Evolutionary conservation across 2,888 invertebrate species (phyloP).

Genomic region (Deroplatys truncata): DNA sequence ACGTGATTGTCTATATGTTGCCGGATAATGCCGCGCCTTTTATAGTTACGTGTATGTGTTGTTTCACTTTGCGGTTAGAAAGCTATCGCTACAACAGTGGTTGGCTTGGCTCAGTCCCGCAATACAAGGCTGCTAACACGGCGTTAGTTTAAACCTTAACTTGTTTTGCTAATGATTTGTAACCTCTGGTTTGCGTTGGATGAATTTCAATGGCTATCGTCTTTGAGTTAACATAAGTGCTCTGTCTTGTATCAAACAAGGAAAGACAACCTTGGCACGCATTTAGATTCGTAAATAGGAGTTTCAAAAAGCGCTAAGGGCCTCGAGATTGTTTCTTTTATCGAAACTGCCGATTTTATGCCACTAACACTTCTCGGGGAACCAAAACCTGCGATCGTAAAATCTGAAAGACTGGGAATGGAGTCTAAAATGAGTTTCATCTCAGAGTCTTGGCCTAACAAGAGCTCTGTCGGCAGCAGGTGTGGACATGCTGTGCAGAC

Average conservation of each 20-base stretch:
- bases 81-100: background rate
- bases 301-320: background rate
- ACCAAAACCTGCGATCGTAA: background rate
- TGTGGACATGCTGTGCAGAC: too few species aligned
- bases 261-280: background rate
- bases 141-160: background rate
- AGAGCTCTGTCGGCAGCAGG: too few species aligned
- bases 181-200: background rate
- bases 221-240: background rate
- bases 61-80: background rate
- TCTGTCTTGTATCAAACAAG: background rate
- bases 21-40: background rate
- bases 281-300: background rate
- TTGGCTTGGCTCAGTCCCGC: background rate
- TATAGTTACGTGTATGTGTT: background rate
- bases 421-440: background rate
- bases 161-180: background rate
- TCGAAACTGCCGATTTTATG: background rate
- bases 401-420: background rate
- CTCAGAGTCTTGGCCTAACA: background rate
- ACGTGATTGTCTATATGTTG: background rate
- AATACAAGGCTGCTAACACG: background rate
- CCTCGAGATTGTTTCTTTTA: background rate
- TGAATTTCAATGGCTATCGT: background rate
- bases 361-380: background rate